phyloP scores from a whole-genome alignment of 2,113 vertebrate genomes.

The Balaeniceps rex region DNA sequence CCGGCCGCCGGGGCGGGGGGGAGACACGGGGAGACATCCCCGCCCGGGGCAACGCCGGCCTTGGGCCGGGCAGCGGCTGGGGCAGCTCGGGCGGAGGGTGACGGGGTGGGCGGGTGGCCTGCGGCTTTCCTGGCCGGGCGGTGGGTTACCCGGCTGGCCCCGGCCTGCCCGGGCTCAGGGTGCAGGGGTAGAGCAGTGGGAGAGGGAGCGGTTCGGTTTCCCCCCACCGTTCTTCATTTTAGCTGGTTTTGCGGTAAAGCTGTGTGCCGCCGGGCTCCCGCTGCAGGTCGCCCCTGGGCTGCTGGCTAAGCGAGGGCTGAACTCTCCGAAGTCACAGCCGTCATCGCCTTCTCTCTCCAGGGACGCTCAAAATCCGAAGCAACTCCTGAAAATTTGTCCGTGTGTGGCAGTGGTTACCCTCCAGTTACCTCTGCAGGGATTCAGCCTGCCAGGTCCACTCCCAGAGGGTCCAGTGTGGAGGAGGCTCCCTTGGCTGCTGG shows the following conservation, averaged over 20 bases:
- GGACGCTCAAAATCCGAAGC: not conserved
- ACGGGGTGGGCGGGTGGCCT: too few species aligned
- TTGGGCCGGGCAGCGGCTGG: too few species aligned
- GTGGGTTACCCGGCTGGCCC: not conserved
- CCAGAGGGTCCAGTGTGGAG: not conserved
- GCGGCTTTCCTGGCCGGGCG: too few species aligned
- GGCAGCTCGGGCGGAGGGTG: too few species aligned
- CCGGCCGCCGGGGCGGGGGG: too few species aligned
- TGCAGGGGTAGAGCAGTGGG: not conserved
- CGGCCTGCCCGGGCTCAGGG: not conserved
- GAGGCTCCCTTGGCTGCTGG: not conserved
- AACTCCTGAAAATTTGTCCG: not conserved
- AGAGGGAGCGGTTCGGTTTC: not conserved
- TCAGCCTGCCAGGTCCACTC: not conserved
- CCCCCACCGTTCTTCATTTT: not conserved
- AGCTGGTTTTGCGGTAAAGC: not conserved
- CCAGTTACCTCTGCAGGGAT: not conserved
- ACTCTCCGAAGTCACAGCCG: not conserved
- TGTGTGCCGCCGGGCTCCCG: not conserved
- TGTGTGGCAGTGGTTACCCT: too few species aligned
- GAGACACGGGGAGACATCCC: too few species aligned
- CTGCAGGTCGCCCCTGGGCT: not conserved
- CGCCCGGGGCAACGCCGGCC: too few species aligned
- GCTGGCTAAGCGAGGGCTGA: not conserved
- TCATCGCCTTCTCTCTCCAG: not conserved